Base-by-base conservation (phyloP, 2,888 invertebrate genomes). In the Antheraea yamamai region DNA sequence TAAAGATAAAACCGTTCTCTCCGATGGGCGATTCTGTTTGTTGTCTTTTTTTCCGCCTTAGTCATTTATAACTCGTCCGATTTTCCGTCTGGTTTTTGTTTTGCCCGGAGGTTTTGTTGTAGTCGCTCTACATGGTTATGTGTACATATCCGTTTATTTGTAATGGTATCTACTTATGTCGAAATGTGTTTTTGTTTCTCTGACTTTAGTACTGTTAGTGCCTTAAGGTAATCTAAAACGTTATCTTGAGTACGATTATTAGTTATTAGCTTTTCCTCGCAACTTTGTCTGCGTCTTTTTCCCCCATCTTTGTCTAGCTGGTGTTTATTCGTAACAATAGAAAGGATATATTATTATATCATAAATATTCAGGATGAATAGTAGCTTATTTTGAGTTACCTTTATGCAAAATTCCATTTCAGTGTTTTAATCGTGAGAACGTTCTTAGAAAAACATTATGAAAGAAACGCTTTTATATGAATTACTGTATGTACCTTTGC, bases 21-120 rank as follows among this genome's bases (percentile, higher is more conserved):
- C 26, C 10, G 23, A 64, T 26, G 10, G 26, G 26, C 64, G 26
- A 64, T 64, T 64, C 14, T 64, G 26, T 64, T 26, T 64, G 64
- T 26, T 64, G 64, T 16, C 26, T 26, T 64, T 64, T 58, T 64
- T 64, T 10, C 58, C 64, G 12, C 3, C 64, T 64, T 26, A 64
- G 64, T 26, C 26, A 64, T 64, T 64, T 64, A 64, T 64, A 64
- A 64, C 23, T 64, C 64, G 64, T 64, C 64, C 26, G 26, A 64
- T 64, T 64, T 64, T 64, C 64, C 64, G 64, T 64, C 64, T 64
- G 64, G 64, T 64, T 64, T 64, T 58, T 58, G 58, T 58, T 58
- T 58, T 8, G 58, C 58, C n/a, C n/a, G 58, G 6, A 58, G 58
- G n/a, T n/a, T 58, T n/a, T 58, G n/a, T 58, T 58, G 58, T 58